Conservation (phyloP, 2,113 vertebrate species). For the Excalfactoria chinensis region DNA sequence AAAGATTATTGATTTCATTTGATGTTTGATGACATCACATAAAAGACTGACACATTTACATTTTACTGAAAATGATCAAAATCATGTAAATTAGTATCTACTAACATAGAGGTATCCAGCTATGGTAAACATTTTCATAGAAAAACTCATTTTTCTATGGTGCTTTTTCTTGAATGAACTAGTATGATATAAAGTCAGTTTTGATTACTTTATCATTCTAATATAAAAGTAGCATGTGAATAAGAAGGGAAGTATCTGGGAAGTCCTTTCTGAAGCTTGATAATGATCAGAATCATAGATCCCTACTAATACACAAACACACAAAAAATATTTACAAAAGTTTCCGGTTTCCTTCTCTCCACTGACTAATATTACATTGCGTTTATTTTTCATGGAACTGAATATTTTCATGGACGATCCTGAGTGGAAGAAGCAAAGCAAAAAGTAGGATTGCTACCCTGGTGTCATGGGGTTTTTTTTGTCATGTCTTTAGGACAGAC, state of each 20-base stretch:
- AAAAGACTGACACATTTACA: not conserved
- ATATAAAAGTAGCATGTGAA: not conserved
- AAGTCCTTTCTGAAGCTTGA: not conserved
- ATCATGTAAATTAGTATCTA: not conserved
- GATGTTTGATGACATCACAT: not conserved
- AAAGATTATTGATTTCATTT: not conserved
- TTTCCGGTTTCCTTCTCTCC: not conserved
- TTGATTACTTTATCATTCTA: not conserved
- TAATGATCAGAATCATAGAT: not conserved
- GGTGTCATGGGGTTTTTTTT: no score
- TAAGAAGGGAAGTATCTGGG: not conserved
- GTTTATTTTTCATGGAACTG: not conserved
- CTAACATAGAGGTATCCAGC: not conserved
- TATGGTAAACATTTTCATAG: not conserved
- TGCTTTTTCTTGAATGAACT: not conserved
- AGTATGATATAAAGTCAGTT: not conserved
- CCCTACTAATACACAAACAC: not conserved
- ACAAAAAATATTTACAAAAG: not conserved
- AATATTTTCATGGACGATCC: no score
- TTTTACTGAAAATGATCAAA: not conserved
- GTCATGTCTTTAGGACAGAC: no score
- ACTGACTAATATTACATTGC: not conserved
- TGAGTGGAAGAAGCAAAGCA: no score
- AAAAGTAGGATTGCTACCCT: no score
- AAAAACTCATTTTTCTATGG: not conserved